phyloP scores from a whole-genome alignment of 2,113 vertebrate species.

The Toxotes chatareus region DNA sequence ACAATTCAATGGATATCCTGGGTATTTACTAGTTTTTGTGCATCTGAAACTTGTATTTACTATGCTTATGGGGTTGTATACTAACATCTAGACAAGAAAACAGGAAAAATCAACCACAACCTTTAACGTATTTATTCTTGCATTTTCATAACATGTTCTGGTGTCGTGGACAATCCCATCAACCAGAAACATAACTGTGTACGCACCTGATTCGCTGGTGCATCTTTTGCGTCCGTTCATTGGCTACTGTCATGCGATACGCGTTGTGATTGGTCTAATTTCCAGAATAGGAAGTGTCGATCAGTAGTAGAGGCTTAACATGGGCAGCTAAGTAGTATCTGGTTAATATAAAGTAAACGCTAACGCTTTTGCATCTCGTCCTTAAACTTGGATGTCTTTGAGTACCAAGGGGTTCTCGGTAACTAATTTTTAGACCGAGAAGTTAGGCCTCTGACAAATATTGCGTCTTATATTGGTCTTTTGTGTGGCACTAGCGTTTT shows the following conservation, averaged over 20 bases:
- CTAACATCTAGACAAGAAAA: too few relatives aligned
- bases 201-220: constrained; percentile 77
- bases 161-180: constrained; percentile 75
- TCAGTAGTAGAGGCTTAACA: constrained; percentile 62
- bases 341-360: constrained; percentile 13
- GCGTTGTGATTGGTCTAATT: constrained; percentile 71
- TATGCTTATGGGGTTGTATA: too few relatives aligned
- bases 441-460: not conserved
- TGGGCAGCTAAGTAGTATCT: constrained; percentile 53
- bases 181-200: constrained; percentile 77
- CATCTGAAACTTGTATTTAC: not conserved
- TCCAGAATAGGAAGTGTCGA: constrained; percentile 70
- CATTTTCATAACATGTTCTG: constrained; percentile 33
- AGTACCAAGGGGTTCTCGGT: not conserved
- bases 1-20: not conserved
- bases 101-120: too few relatives aligned
- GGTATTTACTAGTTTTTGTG: too few relatives aligned
- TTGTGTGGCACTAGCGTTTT: constrained; percentile 50
- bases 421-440: not conserved
- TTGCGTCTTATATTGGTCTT: constrained; percentile 1
- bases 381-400: not conserved
- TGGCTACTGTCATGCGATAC: constrained; percentile 63
- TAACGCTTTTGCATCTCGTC: not conserved
- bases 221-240: constrained; percentile 40
- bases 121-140: not conserved